These are phyloP conservation scores for Aspidoscelis tigris DNA, from an alignment of 2,113 vertebrate genomes.

Conservation along the genomic window DNA sequence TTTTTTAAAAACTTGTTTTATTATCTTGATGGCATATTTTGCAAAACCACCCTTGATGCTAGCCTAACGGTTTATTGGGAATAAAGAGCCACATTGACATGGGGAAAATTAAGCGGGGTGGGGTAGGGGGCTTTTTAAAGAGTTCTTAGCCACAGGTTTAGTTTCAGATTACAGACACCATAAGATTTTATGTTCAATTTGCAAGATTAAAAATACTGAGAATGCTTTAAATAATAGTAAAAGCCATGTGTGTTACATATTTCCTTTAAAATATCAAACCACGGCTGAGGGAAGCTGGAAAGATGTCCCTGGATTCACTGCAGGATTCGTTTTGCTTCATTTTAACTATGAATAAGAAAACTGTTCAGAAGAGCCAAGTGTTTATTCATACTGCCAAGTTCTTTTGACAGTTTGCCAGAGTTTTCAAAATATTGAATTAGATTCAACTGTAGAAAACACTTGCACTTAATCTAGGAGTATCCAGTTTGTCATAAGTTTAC, in stretches of 20 bases:
- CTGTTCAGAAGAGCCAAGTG: background rate
- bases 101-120: no score
- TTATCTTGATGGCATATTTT: background rate
- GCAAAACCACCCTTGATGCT: background rate
- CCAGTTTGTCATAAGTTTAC: background rate
- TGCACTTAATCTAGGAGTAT: background rate
- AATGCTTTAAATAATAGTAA: no score
- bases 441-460: background rate
- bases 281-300: no score
- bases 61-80: background rate
- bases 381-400: background rate
- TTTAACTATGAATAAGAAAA: background rate
- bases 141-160: background rate
- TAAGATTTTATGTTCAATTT: no score
- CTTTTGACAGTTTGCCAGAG: background rate
- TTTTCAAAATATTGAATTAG: background rate
- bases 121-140: background rate
- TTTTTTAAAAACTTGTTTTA: background rate
- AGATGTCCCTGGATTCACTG: no score
- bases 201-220: no score
- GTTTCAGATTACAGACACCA: background rate
- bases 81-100: background rate
- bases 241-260: no score
- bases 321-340: no score
- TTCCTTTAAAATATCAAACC: no score